Base-by-base conservation (phyloP, 2,888 invertebrate species). In the Lypha dubia region DNA sequence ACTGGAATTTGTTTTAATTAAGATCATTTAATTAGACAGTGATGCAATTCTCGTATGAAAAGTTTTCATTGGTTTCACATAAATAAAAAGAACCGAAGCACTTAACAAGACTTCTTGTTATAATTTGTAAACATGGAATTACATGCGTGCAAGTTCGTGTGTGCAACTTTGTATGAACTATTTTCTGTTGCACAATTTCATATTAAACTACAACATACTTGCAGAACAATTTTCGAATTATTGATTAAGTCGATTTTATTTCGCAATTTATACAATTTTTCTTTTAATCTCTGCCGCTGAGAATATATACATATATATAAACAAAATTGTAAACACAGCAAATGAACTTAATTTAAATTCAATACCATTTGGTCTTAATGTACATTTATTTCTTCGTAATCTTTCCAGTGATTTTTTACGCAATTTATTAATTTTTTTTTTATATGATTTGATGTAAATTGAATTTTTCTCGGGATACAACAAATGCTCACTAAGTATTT, bases 301-400 rank as follows among this genome's bases (percentile, higher is more conserved):
- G 24, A 71, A 58, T 32, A 38, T 20, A 56, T n/a, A n/a, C n/a
- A n/a, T n/a, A n/a, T n/a, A n/a, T n/a, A n/a, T n/a, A n/a, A 32
- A 32, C 3, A 62, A 4, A 46, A 32, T n/a, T n/a, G n/a, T n/a
- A 28, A 28, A 65, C 32, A 4, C 28, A 22, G 11, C 32, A 56
- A 81, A 63, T 17, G n/a, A 38, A 73, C 51, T 68, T 68, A 63
- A 79, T 79, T 83, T 46, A 74, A 68, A 83, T 79, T 83, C 79
- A 62, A 44, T 68, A 63, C 32, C 13, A 44, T 58, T 35, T 8
- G 28, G n/a, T 46, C 24, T 46, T 15, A 44, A 53, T 51, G 15
- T 56, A 15, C 9, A 20, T 11, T 22, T 24, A 83, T 73, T 73
- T 51, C 41, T 73, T 51, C 41, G 68, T 68, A 73, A 77, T 83